Evolutionary conservation across 2,797 vertebrate species (phyloP).

Genomic region (Trichosurus vulpecula): DNA sequence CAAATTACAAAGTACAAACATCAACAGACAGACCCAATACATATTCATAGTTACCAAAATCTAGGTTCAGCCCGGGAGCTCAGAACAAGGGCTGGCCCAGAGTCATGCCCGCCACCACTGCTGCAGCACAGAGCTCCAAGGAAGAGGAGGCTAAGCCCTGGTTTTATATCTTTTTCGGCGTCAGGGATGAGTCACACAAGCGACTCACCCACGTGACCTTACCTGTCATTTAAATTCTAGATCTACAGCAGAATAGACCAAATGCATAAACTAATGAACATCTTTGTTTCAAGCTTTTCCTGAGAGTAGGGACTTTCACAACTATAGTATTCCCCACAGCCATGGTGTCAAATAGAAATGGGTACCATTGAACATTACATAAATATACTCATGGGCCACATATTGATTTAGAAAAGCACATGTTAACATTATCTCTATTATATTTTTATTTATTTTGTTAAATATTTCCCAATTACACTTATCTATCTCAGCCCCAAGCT

Average conservation of each 20-base stretch:
- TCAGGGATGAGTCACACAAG: no score
- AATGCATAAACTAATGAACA: not conserved
- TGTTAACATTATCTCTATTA: not conserved
- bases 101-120: no score
- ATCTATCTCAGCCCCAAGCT: not conserved
- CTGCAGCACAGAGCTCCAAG: no score
- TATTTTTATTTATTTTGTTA: not conserved
- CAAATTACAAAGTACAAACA: no score
- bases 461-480: not conserved
- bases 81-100: no score
- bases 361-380: not conserved
- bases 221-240: slow-evolving; percentile 24
- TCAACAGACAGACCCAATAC: no score
- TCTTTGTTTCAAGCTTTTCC: not conserved
- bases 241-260: slow-evolving; percentile 13
- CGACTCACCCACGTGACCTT: no score
- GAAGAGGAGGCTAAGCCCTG: no score
- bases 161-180: no score
- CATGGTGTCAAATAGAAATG: not conserved
- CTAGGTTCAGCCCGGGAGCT: no score
- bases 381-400: not conserved
- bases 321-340: not conserved
- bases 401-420: not conserved
- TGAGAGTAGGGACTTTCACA: not conserved
- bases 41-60: no score